Conservation (phyloP, 2,797 vertebrate genomes). For the Hypotaenidia philippensis region DNA sequence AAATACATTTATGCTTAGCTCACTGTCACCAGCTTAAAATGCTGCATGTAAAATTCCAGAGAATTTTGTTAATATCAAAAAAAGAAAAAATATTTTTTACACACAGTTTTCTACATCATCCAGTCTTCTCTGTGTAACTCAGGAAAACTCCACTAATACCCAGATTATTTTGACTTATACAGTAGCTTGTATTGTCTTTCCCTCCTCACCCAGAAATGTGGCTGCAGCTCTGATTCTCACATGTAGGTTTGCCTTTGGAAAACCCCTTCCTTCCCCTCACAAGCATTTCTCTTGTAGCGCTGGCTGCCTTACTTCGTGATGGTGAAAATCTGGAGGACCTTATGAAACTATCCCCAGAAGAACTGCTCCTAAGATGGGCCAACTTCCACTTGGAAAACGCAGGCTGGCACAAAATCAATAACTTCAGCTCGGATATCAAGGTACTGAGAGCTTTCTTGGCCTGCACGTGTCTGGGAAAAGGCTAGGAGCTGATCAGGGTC, state of each 20-base stretch:
- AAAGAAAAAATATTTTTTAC: neutral
- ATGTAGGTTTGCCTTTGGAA: neutral
- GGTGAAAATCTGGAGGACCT: constrained; percentile 96
- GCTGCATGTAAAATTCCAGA: neutral
- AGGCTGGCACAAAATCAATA: constrained; percentile 91
- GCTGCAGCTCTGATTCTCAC: neutral
- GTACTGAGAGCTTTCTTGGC: constrained; percentile 70
- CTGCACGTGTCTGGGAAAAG: neutral
- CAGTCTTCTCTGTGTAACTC: neutral
- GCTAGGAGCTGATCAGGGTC: fast-evolving
- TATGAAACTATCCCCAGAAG: constrained; percentile 96
- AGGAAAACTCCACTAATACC: neutral
- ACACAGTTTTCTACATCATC: neutral
- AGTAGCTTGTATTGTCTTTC: neutral
- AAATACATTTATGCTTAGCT: neutral
- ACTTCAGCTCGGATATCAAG: constrained; percentile 97
- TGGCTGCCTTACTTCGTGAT: constrained; percentile 93
- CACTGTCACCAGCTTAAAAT: neutral
- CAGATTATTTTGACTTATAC: neutral
- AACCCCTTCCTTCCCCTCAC: neutral
- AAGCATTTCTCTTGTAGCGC: constrained; percentile 79
- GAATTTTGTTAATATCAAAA: neutral
- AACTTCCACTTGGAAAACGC: constrained; percentile 95
- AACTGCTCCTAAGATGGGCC: constrained; percentile 94
- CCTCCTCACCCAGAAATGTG: neutral